phyloP scores from a whole-genome alignment of 35 echinoderm and acorn worm species.

The Nesometra sesokonis region DNA sequence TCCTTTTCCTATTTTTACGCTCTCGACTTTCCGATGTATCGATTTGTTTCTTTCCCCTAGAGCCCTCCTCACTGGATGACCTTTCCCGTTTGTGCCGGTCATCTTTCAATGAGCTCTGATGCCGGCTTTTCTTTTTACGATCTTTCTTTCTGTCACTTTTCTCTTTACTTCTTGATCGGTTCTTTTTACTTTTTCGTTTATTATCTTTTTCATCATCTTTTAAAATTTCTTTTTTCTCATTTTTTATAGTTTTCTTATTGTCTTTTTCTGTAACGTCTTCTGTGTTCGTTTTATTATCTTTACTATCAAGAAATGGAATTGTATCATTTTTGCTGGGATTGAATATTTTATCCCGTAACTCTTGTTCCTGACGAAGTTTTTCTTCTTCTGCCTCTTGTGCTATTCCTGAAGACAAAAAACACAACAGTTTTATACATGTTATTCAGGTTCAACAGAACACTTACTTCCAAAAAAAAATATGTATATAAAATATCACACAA shows the following conservation, averaged over 20 bases:
- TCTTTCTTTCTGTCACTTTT: background rate
- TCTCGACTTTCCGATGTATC: background rate
- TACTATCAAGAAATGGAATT: background rate
- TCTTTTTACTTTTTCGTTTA: background rate
- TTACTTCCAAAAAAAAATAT: too few relatives aligned
- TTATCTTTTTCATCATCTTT: background rate
- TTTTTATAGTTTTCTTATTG: background rate
- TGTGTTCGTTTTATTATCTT: background rate
- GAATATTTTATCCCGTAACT: background rate
- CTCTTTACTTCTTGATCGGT: background rate
- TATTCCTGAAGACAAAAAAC: background rate
- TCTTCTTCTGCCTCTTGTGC: background rate
- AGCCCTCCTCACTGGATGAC: background rate
- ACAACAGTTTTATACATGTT: too few relatives aligned
- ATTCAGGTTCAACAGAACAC: too few relatives aligned
- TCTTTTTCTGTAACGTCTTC: background rate
- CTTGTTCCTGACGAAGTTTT: background rate
- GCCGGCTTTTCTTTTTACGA: background rate
- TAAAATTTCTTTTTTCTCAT: background rate
- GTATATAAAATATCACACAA: too few relatives aligned
- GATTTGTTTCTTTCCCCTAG: background rate
- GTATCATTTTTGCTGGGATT: background rate
- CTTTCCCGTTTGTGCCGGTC: background rate
- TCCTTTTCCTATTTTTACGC: background rate
- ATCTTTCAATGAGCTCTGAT: background rate